Evolutionary conservation across 2,888 invertebrate genomes (phyloP).

Genomic region (Brachylomia viminalis): DNA sequence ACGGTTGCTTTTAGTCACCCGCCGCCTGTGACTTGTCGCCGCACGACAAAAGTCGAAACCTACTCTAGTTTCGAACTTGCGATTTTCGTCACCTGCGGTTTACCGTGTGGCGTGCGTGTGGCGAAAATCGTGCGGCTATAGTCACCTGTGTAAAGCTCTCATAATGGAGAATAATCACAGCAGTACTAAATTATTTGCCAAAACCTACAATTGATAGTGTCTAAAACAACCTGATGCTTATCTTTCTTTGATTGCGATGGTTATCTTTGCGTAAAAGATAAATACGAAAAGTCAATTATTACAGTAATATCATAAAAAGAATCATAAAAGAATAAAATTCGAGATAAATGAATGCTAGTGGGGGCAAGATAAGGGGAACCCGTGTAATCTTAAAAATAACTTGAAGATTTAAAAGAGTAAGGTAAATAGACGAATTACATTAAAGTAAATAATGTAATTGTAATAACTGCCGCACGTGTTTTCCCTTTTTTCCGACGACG

Average conservation of each 20-base stretch:
- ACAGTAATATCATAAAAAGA: constrained; percentile 8
- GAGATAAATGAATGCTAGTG: neutral
- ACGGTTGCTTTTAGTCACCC: no score
- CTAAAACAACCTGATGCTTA: constrained; percentile 4
- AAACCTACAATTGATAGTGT: neutral
- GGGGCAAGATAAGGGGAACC: constrained; percentile 3
- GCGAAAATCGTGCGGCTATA: no score
- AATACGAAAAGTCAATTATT: constrained; percentile 1
- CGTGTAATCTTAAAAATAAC: constrained; percentile 34
- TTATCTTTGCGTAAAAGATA: constrained; percentile 27
- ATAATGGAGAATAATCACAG: neutral
- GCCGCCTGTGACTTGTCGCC: no score
- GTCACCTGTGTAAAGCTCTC: no score
- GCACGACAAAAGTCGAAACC: no score
- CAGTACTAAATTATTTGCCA: neutral
- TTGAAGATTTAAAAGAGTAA: neutral
- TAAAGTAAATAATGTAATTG: neutral
- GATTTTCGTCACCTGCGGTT: no score
- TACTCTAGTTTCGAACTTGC: no score
- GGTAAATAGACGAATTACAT: constrained; percentile 1
- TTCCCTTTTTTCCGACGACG: neutral
- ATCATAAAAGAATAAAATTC: constrained; percentile 2
- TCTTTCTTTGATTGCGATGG: constrained; percentile 27
- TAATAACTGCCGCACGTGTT: neutral
- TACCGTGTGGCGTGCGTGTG: no score